A percentile compares a stretch with the other conserved stretches of the same genome.
Conservation (phyloP, 1,140 invertebrate genomes). For the Phocides pigmalion region DNA sequence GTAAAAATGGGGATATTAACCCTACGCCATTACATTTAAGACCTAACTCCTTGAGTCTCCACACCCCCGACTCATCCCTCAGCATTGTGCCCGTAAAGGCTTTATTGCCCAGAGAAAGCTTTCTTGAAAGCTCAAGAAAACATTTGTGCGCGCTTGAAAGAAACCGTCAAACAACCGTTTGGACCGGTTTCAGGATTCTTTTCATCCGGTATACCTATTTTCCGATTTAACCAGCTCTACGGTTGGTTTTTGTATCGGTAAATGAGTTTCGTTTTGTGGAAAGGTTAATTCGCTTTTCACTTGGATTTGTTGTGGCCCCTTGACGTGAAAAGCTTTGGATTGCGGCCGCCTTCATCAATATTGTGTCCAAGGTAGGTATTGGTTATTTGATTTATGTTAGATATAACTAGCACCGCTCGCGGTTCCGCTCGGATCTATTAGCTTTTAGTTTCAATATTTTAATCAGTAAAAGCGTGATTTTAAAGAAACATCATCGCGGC, state of each 20-base stretch:
- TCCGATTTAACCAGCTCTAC: slow-evolving; percentile 69
- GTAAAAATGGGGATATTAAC: no score
- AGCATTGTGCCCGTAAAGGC: background rate
- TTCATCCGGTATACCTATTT: slow-evolving; percentile 69
- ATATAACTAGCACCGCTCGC: background rate
- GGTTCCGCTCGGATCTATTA: background rate
- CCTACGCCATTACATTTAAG: no score
- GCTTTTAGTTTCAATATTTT: no score
- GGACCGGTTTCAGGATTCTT: slow-evolving; percentile 70
- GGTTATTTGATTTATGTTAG: slow-evolving; percentile 7
- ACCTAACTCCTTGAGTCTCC: background rate
- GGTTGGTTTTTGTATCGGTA: slow-evolving; percentile 77
- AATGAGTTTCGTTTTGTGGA: slow-evolving; percentile 75
- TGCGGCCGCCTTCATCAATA: slow-evolving; percentile 45
- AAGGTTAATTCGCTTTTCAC: slow-evolving; percentile 79
- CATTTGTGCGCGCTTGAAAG: slow-evolving; percentile 75
- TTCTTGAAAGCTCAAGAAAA: no score
- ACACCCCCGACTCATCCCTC: background rate
- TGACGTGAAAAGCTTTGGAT: slow-evolving; percentile 56
- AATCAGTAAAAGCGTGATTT: no score
- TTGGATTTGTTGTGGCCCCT: slow-evolving; percentile 59
- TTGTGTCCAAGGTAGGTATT: slow-evolving; percentile 38
- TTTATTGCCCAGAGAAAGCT: background rate
- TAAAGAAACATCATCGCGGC: no score
- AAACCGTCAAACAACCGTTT: slow-evolving; percentile 67